These are phyloP conservation scores for Micronycteris hirsuta DNA, from an alignment of 2,113 vertebrate species.

Conservation along the genomic window DNA sequence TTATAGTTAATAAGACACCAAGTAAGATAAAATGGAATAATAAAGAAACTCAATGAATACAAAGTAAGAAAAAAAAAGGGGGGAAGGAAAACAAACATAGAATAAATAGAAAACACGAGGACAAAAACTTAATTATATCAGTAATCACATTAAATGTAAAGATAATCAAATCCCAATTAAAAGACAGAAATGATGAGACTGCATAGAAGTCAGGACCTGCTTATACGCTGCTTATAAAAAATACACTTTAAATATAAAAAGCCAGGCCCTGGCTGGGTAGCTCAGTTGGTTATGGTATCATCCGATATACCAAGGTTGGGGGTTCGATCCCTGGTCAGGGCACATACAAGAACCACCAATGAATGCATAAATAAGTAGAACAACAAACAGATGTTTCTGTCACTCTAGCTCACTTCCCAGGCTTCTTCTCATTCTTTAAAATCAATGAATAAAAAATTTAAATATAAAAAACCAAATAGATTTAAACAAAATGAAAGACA, in stretches of 20 bases:
- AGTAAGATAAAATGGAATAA: not conserved
- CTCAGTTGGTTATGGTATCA: too few species aligned
- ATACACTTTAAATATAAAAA: not conserved
- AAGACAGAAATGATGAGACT: not conserved
- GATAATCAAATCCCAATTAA: not conserved
- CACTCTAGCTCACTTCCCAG: too few species aligned
- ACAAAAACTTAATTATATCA: not conserved
- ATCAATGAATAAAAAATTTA: too few species aligned
- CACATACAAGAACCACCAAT: too few species aligned
- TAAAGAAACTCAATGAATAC: not conserved
- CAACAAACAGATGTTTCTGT: too few species aligned
- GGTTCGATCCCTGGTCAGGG: too few species aligned
- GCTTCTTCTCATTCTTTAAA: too few species aligned
- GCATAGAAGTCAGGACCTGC: not conserved
- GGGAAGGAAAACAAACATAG: not conserved
- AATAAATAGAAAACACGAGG: not conserved
- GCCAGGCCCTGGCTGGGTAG: too few species aligned
- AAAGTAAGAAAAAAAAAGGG: not conserved
- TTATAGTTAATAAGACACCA: not conserved
- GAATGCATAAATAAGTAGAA: too few species aligned
- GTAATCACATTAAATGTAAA: not conserved
- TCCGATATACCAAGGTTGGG: too few species aligned
- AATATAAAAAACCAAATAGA: not conserved
- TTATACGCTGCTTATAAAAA: not conserved
- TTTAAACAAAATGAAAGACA: not conserved